Percentiles rank a stretch among this genome's conserved stretches.
Evolutionary conservation across 2,113 vertebrate genomes (phyloP).

Genomic region (Myocastor coypus): DNA sequence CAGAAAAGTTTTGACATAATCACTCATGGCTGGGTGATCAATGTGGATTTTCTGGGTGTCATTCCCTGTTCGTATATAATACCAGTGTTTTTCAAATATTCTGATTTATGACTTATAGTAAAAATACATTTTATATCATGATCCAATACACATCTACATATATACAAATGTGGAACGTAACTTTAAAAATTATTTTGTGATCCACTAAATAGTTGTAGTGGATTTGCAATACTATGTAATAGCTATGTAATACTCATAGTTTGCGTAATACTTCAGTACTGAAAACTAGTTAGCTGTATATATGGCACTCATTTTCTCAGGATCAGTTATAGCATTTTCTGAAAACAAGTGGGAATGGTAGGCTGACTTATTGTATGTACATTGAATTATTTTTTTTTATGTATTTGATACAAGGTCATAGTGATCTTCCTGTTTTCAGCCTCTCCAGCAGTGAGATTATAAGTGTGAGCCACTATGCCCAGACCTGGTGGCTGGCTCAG

Average conservation of each 20-base stretch:
- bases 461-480: no score
- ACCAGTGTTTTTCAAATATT: constrained; percentile 20
- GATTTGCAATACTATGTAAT: no score
- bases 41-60: constrained; percentile 18
- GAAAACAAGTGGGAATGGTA: neutral
- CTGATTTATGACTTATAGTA: constrained; percentile 16
- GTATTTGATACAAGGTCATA: no score
- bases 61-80: neutral
- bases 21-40: neutral
- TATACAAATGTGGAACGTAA: constrained; percentile 6
- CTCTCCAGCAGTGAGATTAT: no score
- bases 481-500: no score
- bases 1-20: neutral
- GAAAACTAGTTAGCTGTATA: constrained; percentile 1
- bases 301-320: constrained; percentile 16
- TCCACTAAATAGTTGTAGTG: constrained; percentile 9
- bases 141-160: neutral
- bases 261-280: neutral
- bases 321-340: neutral
- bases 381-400: neutral
- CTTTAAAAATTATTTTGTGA: constrained; percentile 7
- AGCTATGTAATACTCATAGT: no score
- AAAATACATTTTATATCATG: constrained; percentile 29
- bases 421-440: no score
- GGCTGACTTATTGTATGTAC: neutral